Conservation (phyloP, 2,113 vertebrate genomes). For the Trachemys scripta region DNA sequence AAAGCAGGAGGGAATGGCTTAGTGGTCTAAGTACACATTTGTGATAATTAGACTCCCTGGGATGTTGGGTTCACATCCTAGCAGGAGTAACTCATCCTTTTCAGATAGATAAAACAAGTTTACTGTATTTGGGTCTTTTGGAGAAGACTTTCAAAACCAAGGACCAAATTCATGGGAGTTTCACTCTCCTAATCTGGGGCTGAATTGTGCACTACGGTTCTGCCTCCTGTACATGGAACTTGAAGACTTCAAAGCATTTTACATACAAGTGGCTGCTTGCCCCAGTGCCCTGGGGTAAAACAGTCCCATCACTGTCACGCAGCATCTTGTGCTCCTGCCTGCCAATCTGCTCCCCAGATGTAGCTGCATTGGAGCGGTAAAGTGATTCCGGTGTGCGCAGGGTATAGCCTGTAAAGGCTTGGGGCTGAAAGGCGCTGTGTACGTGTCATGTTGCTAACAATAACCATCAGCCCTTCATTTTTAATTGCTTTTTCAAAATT, state of each 20-base stretch:
- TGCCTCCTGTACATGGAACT: background rate
- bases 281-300: background rate
- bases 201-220: background rate
- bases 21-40: constrained; percentile 14
- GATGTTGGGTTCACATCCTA: constrained; percentile 56
- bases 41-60: constrained; percentile 63
- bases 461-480: background rate
- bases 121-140: constrained; percentile 44
- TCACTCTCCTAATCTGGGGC: background rate
- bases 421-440: background rate
- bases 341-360: background rate
- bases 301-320: background rate
- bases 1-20: constrained; percentile 55
- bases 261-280: background rate
- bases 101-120: constrained; percentile 35
- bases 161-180: background rate
- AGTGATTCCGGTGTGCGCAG: background rate
- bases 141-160: constrained; percentile 51
- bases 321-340: background rate
- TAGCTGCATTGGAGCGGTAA: background rate
- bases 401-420: accelerated
- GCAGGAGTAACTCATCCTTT: constrained; percentile 39
- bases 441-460: background rate
- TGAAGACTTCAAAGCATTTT: background rate
- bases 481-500: background rate